These are phyloP conservation scores for Corbicula japonica DNA, from an alignment of 2,888 invertebrate genomes.

Conservation along the genomic window DNA sequence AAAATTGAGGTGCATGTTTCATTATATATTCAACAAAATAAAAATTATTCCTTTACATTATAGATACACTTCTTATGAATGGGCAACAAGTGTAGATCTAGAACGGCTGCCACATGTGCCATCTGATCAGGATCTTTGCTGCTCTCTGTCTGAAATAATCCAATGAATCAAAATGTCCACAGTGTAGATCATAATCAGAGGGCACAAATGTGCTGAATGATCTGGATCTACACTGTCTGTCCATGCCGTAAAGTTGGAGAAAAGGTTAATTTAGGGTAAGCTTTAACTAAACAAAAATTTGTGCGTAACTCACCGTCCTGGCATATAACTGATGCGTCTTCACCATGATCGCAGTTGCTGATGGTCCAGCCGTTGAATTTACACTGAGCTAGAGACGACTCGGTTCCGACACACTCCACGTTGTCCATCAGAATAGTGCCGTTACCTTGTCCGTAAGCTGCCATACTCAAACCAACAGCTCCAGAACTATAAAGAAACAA, in stretches of 20 bases:
- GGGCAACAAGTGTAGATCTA: no score
- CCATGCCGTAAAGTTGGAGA: background rate
- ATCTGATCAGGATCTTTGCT: no score
- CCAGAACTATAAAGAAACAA: conserved; percentile 85
- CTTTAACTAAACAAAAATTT: background rate
- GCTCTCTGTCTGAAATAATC: background rate
- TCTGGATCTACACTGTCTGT: background rate
- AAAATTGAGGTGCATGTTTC: no score
- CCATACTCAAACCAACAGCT: conserved; percentile 85
- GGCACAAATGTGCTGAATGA: background rate
- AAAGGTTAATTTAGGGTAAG: background rate
- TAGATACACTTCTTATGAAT: no score
- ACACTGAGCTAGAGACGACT: conserved; percentile 67
- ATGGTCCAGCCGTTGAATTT: conserved; percentile 68
- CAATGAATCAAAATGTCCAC: background rate
- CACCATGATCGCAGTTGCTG: conserved; percentile 72
- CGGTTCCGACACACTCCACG: conserved; percentile 74
- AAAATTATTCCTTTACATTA: no score
- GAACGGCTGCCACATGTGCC: no score
- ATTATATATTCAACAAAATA: no score
- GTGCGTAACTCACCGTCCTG: conserved; percentile 65
- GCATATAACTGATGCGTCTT: conserved; percentile 76
- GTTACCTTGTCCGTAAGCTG: conserved; percentile 66
- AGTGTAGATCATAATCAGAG: background rate
- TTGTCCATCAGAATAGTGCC: conserved; percentile 75